A percentile compares a stretch with the other conserved stretches of the same genome.
Evolutionary conservation across 2,888 invertebrate species (phyloP).

Genomic region (Hymenopus coronatus): DNA sequence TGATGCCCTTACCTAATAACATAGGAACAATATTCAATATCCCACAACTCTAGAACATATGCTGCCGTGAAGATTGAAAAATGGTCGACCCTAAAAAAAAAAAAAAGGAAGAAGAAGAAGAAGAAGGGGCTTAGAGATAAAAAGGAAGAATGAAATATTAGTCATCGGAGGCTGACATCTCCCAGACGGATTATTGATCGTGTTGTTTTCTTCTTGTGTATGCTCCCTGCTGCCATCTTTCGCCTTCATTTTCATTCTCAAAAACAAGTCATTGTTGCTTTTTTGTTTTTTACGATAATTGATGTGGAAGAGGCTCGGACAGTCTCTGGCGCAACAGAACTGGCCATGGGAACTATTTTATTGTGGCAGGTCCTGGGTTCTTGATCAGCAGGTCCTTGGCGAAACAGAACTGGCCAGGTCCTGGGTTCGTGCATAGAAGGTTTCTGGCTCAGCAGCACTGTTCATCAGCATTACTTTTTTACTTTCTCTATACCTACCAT

Average conservation of each 20-base stretch:
- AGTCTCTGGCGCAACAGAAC: not conserved
- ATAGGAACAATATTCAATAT: constrained; percentile 20
- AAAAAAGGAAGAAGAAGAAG: not conserved
- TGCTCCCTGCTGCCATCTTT: constrained; percentile 30
- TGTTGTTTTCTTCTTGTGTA: constrained; percentile 24
- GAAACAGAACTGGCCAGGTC: no score
- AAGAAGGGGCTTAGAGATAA: not conserved
- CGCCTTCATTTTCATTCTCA: constrained; percentile 29
- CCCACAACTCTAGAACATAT: not conserved
- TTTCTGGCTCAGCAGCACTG: no score
- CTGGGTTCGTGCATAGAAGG: no score
- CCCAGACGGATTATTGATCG: constrained; percentile 26
- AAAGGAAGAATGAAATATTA: constrained; percentile 25
- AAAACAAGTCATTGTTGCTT: not conserved
- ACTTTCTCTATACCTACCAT: no score
- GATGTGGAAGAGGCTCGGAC: constrained; percentile 1
- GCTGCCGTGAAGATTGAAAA: constrained; percentile 18
- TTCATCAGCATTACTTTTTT: no score
- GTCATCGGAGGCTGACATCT: constrained; percentile 28
- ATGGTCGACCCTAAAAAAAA: constrained; percentile 22
- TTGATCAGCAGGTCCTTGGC: no score
- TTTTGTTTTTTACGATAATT: constrained; percentile 23
- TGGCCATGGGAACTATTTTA: not conserved
- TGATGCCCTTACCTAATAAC: not conserved
- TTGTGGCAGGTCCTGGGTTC: no score